Evolutionary conservation across 2,797 vertebrate species (phyloP), one percentile per base, ranked within the genome.

Genomic region (Furcifer pardalis): DNA sequence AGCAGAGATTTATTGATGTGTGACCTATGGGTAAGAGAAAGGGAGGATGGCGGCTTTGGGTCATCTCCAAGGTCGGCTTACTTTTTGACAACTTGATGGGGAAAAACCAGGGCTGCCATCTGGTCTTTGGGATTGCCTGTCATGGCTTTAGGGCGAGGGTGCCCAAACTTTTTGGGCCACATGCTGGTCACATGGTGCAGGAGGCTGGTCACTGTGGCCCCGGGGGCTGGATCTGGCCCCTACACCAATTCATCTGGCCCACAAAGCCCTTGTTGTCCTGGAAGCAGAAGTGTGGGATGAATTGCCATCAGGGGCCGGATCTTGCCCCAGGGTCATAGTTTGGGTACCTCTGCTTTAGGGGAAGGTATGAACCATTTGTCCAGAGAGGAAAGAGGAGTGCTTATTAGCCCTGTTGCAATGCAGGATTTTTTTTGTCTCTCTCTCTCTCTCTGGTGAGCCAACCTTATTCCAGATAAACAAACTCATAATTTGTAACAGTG

Each of bases 401-500:
- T 25, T 25, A 19, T 49, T 40, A 74, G 56, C 56, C 40, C 40
- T 69, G 32, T 69, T 27, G 46, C 75, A 84, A 60, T 60, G 65
- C 69, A 35, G 74, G 75, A 77, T 69, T 84, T 77, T 77, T 71
- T n/a, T n/a, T n/a, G n/a, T n/a, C n/a, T 60, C 69, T 46, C 44
- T 19, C 52, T 56, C 56, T 79, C 60, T 62, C 27, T 40, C 19
- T 27, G 32, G 52, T 37, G 32, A 71, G 84, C 84, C 74, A 71
- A 52, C 25, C 2, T 56, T 42, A 27, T 35, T 12, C 19, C 59
- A 86, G 81, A 56, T 82, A 83, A 86, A 86, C 81, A 86, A 52
- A 85, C 63, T 56, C 35, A 4, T 77, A 63, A 74, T 79, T 79
- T 83, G 76, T 66, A 86, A 83, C 76, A 66, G 69, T 44, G 75